Percentiles rank a stretch among this genome's conserved stretches.
These are phyloP conservation scores for Lagenorhynchus albirostris DNA, from an alignment of 2,113 vertebrate species.

Conservation along the genomic window DNA sequence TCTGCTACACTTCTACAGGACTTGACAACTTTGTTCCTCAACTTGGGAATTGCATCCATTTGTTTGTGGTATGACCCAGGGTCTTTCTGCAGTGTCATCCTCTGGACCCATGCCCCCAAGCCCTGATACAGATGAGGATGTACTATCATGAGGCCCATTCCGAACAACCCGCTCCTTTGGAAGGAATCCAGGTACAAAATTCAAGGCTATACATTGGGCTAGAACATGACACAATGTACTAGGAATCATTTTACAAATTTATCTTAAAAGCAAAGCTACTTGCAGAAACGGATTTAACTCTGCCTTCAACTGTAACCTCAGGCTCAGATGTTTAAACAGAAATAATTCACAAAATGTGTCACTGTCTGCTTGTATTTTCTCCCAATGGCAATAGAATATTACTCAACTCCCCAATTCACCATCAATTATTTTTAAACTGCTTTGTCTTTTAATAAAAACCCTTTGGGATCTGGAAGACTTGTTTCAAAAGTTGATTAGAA, in stretches of 20 bases:
- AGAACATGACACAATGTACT: background rate
- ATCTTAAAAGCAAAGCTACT: constrained; percentile 57
- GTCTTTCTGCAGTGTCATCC: background rate
- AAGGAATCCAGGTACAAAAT: background rate
- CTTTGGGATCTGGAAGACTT: background rate
- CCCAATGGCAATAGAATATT: constrained; percentile 20
- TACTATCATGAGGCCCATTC: background rate
- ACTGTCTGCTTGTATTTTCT: constrained; percentile 40
- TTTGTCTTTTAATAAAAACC: constrained; percentile 37
- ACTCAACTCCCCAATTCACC: background rate
- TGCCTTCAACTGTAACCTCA: constrained; percentile 33
- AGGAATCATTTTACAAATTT: constrained; percentile 4
- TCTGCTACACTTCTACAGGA: background rate
- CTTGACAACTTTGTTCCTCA: background rate
- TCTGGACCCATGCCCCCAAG: background rate
- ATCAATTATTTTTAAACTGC: constrained; percentile 46
- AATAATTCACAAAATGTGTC: constrained; percentile 53
- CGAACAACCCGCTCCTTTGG: background rate
- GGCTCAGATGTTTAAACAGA: constrained; percentile 45
- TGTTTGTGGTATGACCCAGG: background rate
- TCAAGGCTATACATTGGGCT: background rate
- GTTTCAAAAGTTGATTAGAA: constrained; percentile 25
- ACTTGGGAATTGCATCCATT: background rate
- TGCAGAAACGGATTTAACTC: constrained; percentile 19
- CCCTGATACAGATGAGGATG: background rate